Percentiles rank a stretch among this genome's conserved stretches.
Evolutionary conservation across 1,140 invertebrate genomes (phyloP).

Genomic region (Potamilus streckersoni): DNA sequence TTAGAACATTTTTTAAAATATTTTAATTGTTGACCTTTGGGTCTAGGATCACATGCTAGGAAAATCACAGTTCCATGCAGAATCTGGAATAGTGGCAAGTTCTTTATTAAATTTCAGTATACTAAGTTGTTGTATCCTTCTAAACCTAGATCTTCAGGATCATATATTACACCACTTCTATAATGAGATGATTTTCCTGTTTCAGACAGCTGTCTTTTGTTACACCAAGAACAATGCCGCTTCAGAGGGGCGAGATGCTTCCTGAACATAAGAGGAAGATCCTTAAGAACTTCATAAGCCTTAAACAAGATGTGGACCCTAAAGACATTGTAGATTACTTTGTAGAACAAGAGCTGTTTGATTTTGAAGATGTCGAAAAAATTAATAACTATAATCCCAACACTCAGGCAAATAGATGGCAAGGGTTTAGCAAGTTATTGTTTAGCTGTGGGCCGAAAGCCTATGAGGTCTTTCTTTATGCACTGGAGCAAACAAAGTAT

Average conservation of each 20-base stretch:
- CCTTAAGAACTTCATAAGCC: constrained; percentile 11
- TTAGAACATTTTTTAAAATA: too few relatives aligned
- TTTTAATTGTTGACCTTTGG: too few relatives aligned
- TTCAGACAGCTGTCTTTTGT: not conserved
- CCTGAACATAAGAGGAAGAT: constrained; percentile 20
- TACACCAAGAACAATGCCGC: not conserved
- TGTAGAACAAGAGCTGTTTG: constrained; percentile 24
- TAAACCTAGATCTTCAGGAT: too few relatives aligned
- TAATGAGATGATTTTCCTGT: not conserved
- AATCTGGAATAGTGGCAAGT: too few relatives aligned
- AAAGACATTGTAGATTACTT: constrained; percentile 24
- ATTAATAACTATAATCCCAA: constrained; percentile 30
- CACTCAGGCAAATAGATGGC: constrained; percentile 22
- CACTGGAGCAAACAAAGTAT: constrained; percentile 3
- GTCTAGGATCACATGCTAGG: too few relatives aligned
- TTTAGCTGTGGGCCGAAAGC: constrained; percentile 16
- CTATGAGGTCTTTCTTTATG: constrained; percentile 21
- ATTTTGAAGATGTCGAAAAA: constrained; percentile 21
- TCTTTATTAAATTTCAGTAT: too few relatives aligned
- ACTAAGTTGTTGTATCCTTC: too few relatives aligned
- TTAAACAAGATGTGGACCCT: constrained; percentile 26
- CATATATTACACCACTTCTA: too few relatives aligned
- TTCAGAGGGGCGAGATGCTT: constrained; percentile 5
- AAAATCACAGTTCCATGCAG: too few relatives aligned
- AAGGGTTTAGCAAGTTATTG: constrained; percentile 12